These are phyloP conservation scores for Lateolabrax maculatus DNA, from an alignment of 2,797 vertebrate species.

Conservation along the genomic window DNA sequence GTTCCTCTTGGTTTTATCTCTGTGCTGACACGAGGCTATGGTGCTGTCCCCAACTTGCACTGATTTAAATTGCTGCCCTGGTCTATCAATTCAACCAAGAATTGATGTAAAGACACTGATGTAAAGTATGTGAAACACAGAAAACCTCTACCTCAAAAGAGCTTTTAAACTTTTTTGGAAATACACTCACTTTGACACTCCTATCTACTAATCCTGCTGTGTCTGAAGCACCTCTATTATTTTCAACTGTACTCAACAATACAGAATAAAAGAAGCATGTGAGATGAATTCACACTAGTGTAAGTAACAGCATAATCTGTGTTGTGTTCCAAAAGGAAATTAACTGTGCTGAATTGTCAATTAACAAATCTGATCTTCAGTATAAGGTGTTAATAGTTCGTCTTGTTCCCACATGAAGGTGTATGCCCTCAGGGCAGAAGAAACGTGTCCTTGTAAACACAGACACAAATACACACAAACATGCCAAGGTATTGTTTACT, in stretches of 20 bases:
- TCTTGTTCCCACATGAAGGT: slow-evolving; percentile 35
- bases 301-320: neutral
- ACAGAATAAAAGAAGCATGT: slow-evolving; percentile 2
- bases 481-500: slow-evolving; percentile 60
- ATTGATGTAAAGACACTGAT: neutral
- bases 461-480: slow-evolving; percentile 38
- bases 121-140: neutral
- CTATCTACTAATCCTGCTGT: neutral
- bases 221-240: neutral
- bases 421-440: slow-evolving; percentile 14
- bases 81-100: neutral
- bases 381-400: slow-evolving; percentile 58
- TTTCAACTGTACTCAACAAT: neutral
- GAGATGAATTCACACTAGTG: slow-evolving; percentile 23
- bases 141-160: neutral
- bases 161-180: neutral
- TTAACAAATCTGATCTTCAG: slow-evolving; percentile 52
- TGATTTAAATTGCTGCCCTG: neutral
- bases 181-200: neutral
- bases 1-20: neutral
- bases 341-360: slow-evolving; percentile 44
- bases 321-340: slow-evolving; percentile 23
- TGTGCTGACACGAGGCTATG: neutral
- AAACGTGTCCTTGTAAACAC: slow-evolving; percentile 42
- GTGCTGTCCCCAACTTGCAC: neutral